Conservation (phyloP, 2,797 vertebrate genomes). For the Antennarius maculatus region DNA sequence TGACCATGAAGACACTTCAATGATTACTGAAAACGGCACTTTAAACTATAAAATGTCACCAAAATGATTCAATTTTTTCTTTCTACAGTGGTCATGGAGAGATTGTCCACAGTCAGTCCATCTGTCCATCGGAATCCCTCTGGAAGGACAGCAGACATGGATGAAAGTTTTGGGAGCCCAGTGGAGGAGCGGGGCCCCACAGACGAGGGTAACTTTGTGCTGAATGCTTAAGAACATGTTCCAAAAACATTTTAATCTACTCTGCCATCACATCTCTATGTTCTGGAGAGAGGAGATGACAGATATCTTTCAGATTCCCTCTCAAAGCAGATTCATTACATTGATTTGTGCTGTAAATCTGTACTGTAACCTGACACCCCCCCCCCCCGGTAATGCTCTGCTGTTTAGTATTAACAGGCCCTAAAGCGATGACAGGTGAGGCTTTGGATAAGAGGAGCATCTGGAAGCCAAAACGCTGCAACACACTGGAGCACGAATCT, state of each 20-base stretch:
- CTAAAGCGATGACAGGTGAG: slow-evolving; percentile 54
- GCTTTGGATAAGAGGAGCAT: slow-evolving; percentile 56
- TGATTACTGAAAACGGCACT: too few species aligned
- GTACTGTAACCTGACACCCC: not conserved
- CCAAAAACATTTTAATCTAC: not conserved
- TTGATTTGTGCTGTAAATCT: not conserved
- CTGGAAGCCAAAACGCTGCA: slow-evolving; percentile 83
- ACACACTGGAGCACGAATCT: slow-evolving; percentile 83
- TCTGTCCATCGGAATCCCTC: slow-evolving; percentile 4
- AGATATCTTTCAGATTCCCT: not conserved
- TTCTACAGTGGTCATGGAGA: slow-evolving; percentile 51
- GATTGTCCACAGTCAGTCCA: slow-evolving; percentile 1
- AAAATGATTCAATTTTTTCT: not conserved
- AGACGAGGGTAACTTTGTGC: slow-evolving; percentile 48
- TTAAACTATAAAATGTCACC: not conserved
- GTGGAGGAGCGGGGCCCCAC: slow-evolving; percentile 16
- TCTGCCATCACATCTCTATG: not conserved
- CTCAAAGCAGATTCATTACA: not conserved
- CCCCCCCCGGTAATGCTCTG: not conserved
- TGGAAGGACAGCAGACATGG: slow-evolving; percentile 18
- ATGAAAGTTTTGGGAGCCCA: slow-evolving; percentile 10
- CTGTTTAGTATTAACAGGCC: slow-evolving; percentile 28
- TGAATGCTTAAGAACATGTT: not conserved
- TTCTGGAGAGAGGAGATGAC: not conserved
- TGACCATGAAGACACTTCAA: too few species aligned